phyloP scores from a whole-genome alignment of 2,797 vertebrate genomes.

The Semotilus atromaculatus region DNA sequence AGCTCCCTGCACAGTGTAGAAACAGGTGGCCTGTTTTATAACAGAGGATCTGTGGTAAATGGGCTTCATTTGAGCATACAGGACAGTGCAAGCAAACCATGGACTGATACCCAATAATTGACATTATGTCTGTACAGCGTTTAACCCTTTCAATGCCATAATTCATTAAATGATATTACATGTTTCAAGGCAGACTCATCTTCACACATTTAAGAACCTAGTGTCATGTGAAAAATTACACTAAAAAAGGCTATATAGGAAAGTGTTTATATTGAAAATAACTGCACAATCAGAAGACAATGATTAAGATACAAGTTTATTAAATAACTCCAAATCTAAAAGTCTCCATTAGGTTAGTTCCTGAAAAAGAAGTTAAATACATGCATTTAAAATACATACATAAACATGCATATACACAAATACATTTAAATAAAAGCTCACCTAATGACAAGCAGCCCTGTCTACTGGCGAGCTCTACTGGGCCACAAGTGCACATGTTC shows the following conservation, averaged over 20 bases:
- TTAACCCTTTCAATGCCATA: not conserved
- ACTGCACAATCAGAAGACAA: not conserved
- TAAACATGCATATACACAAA: not conserved
- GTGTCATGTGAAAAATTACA: not conserved
- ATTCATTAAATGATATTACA: not conserved
- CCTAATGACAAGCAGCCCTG: not conserved
- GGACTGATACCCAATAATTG: not conserved
- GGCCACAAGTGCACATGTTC: not conserved
- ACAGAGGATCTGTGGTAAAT: constrained; percentile 58
- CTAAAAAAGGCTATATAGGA: no score
- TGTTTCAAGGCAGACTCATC: not conserved
- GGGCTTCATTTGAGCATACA: constrained; percentile 4
- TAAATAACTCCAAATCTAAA: not conserved
- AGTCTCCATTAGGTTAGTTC: not conserved
- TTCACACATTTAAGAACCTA: not conserved
- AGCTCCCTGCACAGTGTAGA: constrained; percentile 66
- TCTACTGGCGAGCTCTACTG: not conserved
- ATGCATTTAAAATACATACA: not conserved
- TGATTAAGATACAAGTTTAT: not conserved
- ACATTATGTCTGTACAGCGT: not conserved
- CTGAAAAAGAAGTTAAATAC: not conserved
- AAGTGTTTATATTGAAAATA: not conserved
- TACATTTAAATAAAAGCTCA: not conserved
- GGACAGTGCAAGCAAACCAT: not conserved
- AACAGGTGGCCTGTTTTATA: constrained; percentile 66